Conservation (phyloP, 2,888 invertebrate species). For the Papilio demoleus region DNA sequence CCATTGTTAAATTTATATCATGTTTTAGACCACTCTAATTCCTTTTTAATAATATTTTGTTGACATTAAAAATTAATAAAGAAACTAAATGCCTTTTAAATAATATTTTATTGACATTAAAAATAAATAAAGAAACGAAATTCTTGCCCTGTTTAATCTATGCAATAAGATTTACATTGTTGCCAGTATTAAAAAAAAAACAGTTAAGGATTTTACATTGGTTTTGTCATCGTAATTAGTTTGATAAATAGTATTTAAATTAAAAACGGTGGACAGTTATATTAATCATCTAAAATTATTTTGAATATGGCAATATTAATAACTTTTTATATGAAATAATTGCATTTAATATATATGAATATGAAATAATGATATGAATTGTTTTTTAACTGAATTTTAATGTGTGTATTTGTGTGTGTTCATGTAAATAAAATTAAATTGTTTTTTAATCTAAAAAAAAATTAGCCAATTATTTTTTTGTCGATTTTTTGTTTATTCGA, state of each 20-base stretch:
- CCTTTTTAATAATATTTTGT: background rate
- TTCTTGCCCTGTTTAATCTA: conserved; percentile 5
- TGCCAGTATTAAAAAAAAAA: background rate
- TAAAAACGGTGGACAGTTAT: background rate
- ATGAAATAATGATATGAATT: conserved; percentile 19
- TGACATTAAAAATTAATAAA: background rate
- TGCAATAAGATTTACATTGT: conserved; percentile 1
- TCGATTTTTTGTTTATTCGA: conserved; percentile 37
- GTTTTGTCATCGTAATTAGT: background rate
- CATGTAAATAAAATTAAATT: conserved; percentile 22
- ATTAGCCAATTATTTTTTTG: conserved; percentile 37
- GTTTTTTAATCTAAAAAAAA: conserved; percentile 28
- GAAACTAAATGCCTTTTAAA: background rate
- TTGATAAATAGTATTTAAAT: too few species aligned
- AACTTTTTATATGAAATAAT: background rate
- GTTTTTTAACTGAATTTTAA: conserved; percentile 4
- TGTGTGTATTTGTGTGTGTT: conserved; percentile 32
- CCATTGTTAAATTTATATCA: background rate
- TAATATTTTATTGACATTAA: background rate
- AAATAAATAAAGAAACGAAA: background rate
- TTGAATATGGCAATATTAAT: background rate
- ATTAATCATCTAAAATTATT: background rate
- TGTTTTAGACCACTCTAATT: background rate
- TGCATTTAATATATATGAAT: conserved; percentile 29
- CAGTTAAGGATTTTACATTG: background rate